These are phyloP conservation scores for Meandrusa payeni DNA, from an alignment of 2,888 invertebrate genomes.

Conservation along the genomic window DNA sequence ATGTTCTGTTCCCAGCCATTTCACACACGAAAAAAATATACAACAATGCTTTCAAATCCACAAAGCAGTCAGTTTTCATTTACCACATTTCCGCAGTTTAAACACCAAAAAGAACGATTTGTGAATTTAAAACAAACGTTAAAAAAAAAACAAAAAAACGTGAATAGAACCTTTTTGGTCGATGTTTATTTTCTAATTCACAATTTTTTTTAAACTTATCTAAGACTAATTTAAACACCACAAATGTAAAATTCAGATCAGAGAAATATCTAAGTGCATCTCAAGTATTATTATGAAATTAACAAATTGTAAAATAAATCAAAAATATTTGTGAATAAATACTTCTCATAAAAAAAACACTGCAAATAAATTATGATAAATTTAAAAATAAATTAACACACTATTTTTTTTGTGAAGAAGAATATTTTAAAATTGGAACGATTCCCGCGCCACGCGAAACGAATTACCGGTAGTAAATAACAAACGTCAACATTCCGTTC, in stretches of 20 bases:
- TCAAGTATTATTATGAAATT: too few relatives aligned
- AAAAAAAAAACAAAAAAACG: neutral
- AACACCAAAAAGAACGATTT: slow-evolving; percentile 37
- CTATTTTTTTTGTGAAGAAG: too few relatives aligned
- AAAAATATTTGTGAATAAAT: too few relatives aligned
- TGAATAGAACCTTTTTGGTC: neutral
- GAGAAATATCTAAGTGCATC: too few relatives aligned
- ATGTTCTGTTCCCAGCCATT: slow-evolving; percentile 68
- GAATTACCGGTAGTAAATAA: slow-evolving; percentile 26
- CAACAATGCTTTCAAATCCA: slow-evolving; percentile 50
- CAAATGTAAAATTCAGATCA: too few relatives aligned
- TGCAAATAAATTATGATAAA: neutral
- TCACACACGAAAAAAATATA: slow-evolving; percentile 55
- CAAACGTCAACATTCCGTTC: slow-evolving; percentile 34
- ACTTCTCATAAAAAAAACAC: too few relatives aligned
- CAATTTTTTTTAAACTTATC: too few relatives aligned
- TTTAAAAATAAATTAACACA: neutral
- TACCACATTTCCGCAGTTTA: slow-evolving; percentile 57
- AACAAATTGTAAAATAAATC: too few relatives aligned
- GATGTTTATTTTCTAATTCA: neutral
- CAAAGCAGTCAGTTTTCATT: slow-evolving; percentile 56
- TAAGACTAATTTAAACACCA: too few relatives aligned
- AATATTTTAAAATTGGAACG: too few relatives aligned
- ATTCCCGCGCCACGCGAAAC: slow-evolving; percentile 22
- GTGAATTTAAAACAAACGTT: too few relatives aligned